Base-by-base conservation (phyloP, 2,888 invertebrate species). In the Sarcophaga rosellei region DNA sequence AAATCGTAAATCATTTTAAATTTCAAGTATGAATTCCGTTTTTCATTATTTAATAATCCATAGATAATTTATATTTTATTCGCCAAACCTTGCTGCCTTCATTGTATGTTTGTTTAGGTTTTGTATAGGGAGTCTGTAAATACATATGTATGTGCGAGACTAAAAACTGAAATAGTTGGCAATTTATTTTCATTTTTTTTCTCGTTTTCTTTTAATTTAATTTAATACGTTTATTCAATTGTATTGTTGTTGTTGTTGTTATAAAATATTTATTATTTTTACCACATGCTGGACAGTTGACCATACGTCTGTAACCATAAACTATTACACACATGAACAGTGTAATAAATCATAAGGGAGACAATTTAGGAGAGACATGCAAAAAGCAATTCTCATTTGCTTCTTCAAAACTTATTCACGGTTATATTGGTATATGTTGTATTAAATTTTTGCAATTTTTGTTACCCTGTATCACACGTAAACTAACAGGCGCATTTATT, bases 201-300 rank as follows among this genome's bases (percentile, higher is more conserved):
- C 20, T 65, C 23, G 25, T 77, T 86, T 83, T 86, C 77, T 86
- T 86, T 84, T 84, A 70, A 86, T 86, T 86, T 81, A 84, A 86
- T 86, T 81, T 83, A 80, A 83, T 65, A 73, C 80, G 23, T 86
- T 84, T 73, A 75, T 81, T 62, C 66, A 86, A 66, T 81, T 81
- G 5, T 53, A 12, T 53, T 70, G 45, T 45, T 66, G 44, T 17
- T 70, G 8, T 35, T 86, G 83, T 84, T 86, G 77, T 25, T 86
- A 78, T 80, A 80, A 84, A 84, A 78, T 81, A 86, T 86, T 86
- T 86, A 84, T 86, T 86, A 81, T 75, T 68, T 68, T 72, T 66
- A 72, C 86, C 86, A 86, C 86, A 86, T 75, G 74, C 84, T 62
- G 84, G 69, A 75, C 25, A 75, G 70, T 70, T 72, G 79, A 63